Evolutionary conservation across 2,888 invertebrate genomes (phyloP), one percentile per base, ranked within the genome.

Genomic region (Apamea crenata): DNA sequence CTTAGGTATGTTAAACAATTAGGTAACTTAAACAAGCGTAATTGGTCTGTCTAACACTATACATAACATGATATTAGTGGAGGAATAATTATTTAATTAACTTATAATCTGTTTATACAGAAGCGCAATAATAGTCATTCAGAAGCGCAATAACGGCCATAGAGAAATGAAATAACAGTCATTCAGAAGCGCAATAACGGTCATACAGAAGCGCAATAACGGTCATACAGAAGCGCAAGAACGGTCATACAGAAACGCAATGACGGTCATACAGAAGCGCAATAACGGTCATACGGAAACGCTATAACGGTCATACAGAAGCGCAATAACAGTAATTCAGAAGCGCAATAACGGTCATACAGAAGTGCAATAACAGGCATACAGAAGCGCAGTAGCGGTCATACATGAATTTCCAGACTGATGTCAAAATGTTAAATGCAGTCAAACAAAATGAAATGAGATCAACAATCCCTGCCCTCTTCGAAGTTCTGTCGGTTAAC

Each of bases 381-480:
- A 50, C 8, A 12, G 40, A 75, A 44, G 0, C 7, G 7, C 18
- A 29, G 16, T 40, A 70, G n/a, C 71, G 14, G 16, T 32, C 36
- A 25, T 74, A 56, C 40, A 18, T 59, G n/a, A 74, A 65, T 50
- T n/a, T 50, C 14, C 14, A 44, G 18, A 53, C 32, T 25, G 67
- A 77, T 59, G 16, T 32, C 56, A 66, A 65, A 21, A 53, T 44
- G 21, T 47, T 25, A 25, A 65, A 56, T 65, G n/a, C 29, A 36
- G 21, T 77, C 21, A 40, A 12, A n/a, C 44, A 78, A 78, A 44
- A 83, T 84, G 2, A 83, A 67, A 29, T 16, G 25, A 61, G 78
- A 63, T 78, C 50, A 68, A 68, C 18, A 78, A 78, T 68, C 44
- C 32, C 44, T 78, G 67, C 40, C 78, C 84, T 44, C 44, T 78